Conservation (phyloP, 2,113 vertebrate species). For the Astur gentilis region DNA sequence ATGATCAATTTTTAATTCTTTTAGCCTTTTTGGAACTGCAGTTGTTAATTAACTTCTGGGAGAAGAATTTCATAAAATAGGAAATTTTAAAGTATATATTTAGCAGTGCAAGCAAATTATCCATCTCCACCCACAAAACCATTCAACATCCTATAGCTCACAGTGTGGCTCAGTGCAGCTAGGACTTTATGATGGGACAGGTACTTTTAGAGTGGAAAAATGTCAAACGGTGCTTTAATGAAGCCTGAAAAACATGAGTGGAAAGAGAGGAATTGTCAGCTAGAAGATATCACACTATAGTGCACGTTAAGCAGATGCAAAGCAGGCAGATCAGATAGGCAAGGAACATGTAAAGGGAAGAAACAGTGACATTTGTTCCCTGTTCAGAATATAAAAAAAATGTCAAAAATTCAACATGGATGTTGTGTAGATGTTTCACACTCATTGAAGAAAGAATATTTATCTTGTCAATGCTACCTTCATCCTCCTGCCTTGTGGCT, state of each 20-base stretch:
- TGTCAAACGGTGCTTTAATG: not conserved
- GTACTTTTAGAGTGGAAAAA: not conserved
- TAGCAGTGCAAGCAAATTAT: not conserved
- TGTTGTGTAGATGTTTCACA: not conserved
- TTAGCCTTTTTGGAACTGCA: not conserved
- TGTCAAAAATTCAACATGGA: not conserved
- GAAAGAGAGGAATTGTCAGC: not conserved
- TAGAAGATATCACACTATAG: not conserved
- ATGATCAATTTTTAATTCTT: not conserved
- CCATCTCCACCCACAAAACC: not conserved
- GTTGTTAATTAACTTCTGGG: not conserved
- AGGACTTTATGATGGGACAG: no score
- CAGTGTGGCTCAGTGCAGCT: not conserved
- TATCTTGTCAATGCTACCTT: not conserved
- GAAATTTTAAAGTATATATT: not conserved
- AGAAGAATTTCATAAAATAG: not conserved
- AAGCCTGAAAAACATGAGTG: not conserved
- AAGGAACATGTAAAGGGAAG: not conserved
- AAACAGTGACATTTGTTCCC: fast-evolving
- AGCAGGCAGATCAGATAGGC: not conserved
- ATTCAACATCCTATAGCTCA: not conserved
- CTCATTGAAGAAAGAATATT: not conserved
- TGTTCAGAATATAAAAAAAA: not conserved
- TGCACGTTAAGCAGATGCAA: not conserved
- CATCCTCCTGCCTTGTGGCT: not conserved